Conservation (phyloP, 1,140 invertebrate species). For the Trichoplusia ni region DNA sequence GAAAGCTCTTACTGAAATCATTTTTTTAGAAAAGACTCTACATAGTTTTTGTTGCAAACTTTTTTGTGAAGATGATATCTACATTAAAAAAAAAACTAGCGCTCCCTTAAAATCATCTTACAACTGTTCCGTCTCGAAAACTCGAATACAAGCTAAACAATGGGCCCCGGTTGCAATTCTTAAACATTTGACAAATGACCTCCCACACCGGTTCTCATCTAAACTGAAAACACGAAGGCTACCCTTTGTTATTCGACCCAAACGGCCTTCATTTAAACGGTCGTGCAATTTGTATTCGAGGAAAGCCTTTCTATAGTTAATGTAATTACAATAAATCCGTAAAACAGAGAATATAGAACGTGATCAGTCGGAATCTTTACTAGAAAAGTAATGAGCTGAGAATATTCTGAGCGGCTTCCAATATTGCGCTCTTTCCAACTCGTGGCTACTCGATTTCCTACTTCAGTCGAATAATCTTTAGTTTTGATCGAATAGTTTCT, state of each 20-base stretch:
- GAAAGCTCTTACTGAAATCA: too few species aligned
- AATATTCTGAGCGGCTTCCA: background rate
- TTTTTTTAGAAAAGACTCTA: too few species aligned
- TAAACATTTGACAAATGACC: too few species aligned
- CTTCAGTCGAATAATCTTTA: background rate
- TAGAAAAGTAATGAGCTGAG: background rate
- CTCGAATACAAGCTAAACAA: too few species aligned
- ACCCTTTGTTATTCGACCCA: background rate
- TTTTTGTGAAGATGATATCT: too few species aligned
- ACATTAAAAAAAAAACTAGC: too few species aligned
- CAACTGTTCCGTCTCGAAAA: too few species aligned
- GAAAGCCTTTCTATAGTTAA: slow-evolving; percentile 8
- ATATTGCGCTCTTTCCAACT: background rate
- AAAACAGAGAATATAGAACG: background rate
- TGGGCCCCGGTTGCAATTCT: too few species aligned
- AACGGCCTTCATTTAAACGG: background rate
- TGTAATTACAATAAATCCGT: slow-evolving; percentile 3
- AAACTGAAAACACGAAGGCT: background rate
- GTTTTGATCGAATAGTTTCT: background rate
- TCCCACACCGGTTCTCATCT: background rate
- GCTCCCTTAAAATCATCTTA: too few species aligned
- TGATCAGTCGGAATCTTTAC: background rate
- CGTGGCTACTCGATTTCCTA: background rate
- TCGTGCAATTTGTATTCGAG: slow-evolving; percentile 9
- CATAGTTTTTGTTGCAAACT: too few species aligned